These are phyloP conservation scores for Aradus depressus DNA, from an alignment of 2,888 invertebrate species.

Conservation along the genomic window DNA sequence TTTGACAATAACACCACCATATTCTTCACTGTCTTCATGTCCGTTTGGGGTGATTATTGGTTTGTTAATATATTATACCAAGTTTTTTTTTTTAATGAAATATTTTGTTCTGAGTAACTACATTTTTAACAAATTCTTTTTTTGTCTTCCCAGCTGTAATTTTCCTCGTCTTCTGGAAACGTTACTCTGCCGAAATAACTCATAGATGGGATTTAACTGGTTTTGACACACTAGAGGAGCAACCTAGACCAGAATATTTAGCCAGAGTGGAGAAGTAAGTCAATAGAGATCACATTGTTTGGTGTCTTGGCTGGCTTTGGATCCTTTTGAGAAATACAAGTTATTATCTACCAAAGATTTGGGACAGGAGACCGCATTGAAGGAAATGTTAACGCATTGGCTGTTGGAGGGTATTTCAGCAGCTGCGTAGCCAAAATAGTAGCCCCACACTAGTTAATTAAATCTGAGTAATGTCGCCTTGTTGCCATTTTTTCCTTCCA, in stretches of 20 bases:
- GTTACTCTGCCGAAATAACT: constrained; percentile 87
- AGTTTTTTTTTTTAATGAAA: not conserved
- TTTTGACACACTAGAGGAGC: constrained; percentile 85
- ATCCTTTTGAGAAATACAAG: too few relatives aligned
- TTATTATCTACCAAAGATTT: too few relatives aligned
- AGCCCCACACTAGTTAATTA: too few relatives aligned
- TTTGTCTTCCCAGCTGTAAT: constrained; percentile 51
- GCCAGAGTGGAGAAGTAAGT: constrained; percentile 59
- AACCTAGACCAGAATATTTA: constrained; percentile 84
- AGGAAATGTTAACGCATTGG: too few relatives aligned
- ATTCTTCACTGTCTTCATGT: constrained; percentile 44
- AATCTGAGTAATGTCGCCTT: too few relatives aligned
- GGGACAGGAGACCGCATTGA: too few relatives aligned
- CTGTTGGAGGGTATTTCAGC: too few relatives aligned
- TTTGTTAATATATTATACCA: not conserved
- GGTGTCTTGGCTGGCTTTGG: too few relatives aligned
- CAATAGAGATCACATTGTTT: too few relatives aligned
- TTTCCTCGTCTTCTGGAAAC: constrained; percentile 92
- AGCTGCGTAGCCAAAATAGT: too few relatives aligned
- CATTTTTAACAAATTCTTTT: not conserved
- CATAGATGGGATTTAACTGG: constrained; percentile 94
- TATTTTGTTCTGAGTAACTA: not conserved
- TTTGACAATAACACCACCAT: constrained; percentile 48
- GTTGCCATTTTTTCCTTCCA: too few relatives aligned
- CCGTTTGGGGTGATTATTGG: constrained; percentile 41